Conservation (phyloP, 2,797 vertebrate genomes). For the Danio aesculapii region DNA sequence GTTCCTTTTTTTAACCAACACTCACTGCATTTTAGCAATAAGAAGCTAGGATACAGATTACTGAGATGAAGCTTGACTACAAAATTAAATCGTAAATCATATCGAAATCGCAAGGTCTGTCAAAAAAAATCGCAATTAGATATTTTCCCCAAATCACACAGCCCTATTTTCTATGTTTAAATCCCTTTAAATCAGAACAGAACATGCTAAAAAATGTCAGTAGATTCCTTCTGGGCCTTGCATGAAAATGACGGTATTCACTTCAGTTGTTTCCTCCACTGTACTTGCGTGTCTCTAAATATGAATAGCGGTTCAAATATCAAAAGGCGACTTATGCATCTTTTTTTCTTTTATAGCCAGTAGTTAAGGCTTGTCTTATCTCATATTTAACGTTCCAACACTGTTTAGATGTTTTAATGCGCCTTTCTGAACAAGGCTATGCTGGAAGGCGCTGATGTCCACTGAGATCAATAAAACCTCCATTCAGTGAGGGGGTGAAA, state of each 20-base stretch:
- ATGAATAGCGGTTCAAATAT: constrained; percentile 25
- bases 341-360: constrained; percentile 5
- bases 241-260: not conserved
- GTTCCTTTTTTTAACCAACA: too few relatives aligned
- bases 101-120: too few relatives aligned
- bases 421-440: constrained; percentile 37
- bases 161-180: not conserved
- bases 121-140: too few relatives aligned
- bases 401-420: constrained; percentile 54
- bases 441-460: constrained; percentile 56
- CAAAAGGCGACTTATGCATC: not conserved
- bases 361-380: constrained; percentile 34
- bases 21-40: too few relatives aligned
- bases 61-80: too few relatives aligned
- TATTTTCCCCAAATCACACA: too few relatives aligned
- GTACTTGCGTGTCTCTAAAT: constrained; percentile 22
- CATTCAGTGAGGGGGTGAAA: constrained; percentile 50
- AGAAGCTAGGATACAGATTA: too few relatives aligned
- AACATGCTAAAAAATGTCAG: constrained; percentile 3
- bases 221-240: constrained; percentile 22
- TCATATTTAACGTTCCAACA: constrained; percentile 32
- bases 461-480: constrained; percentile 58
- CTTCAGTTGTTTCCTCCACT: constrained; percentile 13
- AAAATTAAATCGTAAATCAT: too few relatives aligned
- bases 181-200: constrained; percentile 4